phyloP scores from a whole-genome alignment of 2,113 vertebrate genomes.

The Daubentonia madagascariensis region DNA sequence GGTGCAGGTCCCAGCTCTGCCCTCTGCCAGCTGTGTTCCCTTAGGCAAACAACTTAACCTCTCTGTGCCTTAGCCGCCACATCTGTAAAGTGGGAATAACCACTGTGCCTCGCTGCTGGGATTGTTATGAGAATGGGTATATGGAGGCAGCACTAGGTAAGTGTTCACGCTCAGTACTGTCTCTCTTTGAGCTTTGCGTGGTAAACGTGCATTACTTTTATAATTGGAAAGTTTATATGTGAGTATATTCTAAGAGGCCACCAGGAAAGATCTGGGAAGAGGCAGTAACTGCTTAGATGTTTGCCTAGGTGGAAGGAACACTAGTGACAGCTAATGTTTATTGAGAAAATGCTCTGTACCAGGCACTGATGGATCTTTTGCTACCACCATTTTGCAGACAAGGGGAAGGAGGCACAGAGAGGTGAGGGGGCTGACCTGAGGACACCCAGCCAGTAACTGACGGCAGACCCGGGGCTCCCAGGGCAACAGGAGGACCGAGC shows the following conservation, averaged over 20 bases:
- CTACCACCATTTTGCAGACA: background rate
- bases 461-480: background rate
- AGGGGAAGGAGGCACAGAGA: background rate
- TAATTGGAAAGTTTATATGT: background rate
- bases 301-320: background rate
- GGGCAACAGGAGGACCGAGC: background rate
- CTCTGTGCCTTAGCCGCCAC: background rate
- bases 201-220: background rate
- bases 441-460: background rate
- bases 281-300: background rate
- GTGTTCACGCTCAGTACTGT: background rate
- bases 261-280: background rate
- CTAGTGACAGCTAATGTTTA: background rate
- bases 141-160: background rate
- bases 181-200: background rate
- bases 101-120: background rate
- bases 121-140: background rate
- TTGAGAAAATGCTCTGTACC: background rate
- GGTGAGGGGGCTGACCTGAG: background rate
- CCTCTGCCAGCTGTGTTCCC: background rate
- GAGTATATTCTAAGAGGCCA: background rate
- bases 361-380: background rate
- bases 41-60: background rate
- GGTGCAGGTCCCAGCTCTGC: background rate
- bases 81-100: too few relatives aligned